phyloP scores from a whole-genome alignment of 2,797 vertebrate species.

The Carapus acus region DNA sequence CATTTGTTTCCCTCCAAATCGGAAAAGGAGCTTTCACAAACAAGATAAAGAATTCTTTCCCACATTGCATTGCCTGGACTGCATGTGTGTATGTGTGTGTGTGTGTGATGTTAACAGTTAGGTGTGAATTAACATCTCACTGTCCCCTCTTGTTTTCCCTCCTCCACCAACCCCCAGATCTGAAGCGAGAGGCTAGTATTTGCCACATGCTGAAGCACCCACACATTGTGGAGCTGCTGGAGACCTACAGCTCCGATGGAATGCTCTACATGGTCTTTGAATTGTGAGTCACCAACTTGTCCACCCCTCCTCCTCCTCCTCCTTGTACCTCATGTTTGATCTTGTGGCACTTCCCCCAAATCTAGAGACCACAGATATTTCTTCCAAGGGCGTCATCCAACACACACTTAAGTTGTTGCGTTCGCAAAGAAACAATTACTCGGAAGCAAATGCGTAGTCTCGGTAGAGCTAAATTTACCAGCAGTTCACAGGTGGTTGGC shows the following conservation, averaged over 20 bases:
- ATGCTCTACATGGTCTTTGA: slow-evolving; percentile 99
- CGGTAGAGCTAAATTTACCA: slow-evolving; percentile 23
- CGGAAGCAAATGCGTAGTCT: no score
- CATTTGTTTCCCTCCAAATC: no score
- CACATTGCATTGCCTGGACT: no score
- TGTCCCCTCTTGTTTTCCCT: not conserved
- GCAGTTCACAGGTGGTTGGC: slow-evolving; percentile 1
- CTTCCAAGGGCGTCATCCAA: not conserved
- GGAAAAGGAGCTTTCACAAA: no score
- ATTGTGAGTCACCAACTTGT: slow-evolving; percentile 86
- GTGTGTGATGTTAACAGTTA: slow-evolving; percentile 1
- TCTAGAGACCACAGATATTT: not conserved
- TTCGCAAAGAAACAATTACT: no score
- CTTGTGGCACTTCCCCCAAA: not conserved
- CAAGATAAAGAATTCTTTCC: no score
- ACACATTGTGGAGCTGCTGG: slow-evolving; percentile 96
- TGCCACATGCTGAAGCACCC: slow-evolving; percentile 99
- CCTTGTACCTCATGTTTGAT: not conserved
- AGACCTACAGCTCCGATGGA: slow-evolving; percentile 99
- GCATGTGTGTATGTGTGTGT: not conserved
- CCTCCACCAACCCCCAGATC: slow-evolving; percentile 71
- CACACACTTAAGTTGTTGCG: no score
- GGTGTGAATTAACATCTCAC: slow-evolving; percentile 15
- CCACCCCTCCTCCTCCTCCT: no score
- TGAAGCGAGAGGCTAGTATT: slow-evolving; percentile 99